These are phyloP conservation scores for Lepetodrilus schrolli DNA, from an alignment of 2,888 invertebrate species.

Conservation along the genomic window DNA sequence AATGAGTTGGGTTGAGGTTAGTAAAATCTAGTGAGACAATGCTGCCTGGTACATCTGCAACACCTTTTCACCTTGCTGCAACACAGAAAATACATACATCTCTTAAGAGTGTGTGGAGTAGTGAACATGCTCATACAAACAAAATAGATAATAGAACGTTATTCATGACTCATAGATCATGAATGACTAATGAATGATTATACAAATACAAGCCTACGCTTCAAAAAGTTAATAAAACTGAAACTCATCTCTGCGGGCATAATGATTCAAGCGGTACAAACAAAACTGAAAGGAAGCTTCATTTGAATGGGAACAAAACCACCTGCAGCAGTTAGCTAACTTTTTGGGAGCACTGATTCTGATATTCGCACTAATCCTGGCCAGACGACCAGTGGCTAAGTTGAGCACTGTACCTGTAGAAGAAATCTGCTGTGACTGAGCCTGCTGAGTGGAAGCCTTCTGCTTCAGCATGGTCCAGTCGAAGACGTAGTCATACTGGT, in stretches of 20 bases:
- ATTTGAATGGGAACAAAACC: no score
- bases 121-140: background rate
- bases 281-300: no score
- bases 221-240: background rate
- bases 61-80: constrained; percentile 2
- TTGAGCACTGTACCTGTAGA: background rate
- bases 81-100: background rate
- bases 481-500: constrained; percentile 98
- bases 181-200: no score
- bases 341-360: no score
- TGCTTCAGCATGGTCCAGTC: constrained; percentile 99
- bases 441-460: constrained; percentile 80
- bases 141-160: background rate
- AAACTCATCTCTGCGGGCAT: background rate
- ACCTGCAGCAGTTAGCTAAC: no score
- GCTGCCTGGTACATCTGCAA: constrained; percentile 2
- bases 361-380: no score
- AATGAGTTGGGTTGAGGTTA: background rate
- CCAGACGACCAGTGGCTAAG: no score
- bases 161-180: background rate
- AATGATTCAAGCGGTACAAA: no score
- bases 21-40: background rate
- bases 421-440: constrained; percentile 4
- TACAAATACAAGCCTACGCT: no score
- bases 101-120: no score